phyloP scores from a whole-genome alignment of 2,797 vertebrate genomes.

The Neosalanx taihuensis region DNA sequence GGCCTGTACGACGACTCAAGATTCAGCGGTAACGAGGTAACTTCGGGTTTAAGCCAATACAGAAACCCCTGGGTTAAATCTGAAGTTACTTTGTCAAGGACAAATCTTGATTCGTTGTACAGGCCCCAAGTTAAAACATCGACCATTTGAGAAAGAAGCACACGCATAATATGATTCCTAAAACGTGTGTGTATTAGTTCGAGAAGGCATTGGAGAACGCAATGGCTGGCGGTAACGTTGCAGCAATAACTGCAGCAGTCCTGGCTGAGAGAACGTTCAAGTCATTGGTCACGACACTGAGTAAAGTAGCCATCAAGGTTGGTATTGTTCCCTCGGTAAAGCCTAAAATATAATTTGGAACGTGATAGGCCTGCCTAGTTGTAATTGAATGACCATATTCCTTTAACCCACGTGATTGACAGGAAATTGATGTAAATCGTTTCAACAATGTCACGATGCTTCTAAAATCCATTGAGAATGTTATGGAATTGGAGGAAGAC shows the following conservation, averaged over 20 bases:
- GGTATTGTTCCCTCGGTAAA: background rate
- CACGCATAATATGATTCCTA: slow-evolving; percentile 2
- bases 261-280: slow-evolving; percentile 41
- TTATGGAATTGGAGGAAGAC: slow-evolving; percentile 4
- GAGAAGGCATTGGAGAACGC: slow-evolving; percentile 54
- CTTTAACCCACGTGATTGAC: background rate
- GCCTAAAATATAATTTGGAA: background rate
- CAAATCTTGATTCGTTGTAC: no score
- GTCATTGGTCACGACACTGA: slow-evolving; percentile 35
- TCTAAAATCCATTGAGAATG: slow-evolving; percentile 5
- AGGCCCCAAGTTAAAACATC: no score
- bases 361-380: no score
- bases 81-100: no score
- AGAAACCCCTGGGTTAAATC: no score
- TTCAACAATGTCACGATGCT: slow-evolving; percentile 10
- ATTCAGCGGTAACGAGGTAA: no score
- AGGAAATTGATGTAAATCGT: slow-evolving; percentile 7
- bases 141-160: background rate
- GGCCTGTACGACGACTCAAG: no score
- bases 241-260: slow-evolving; percentile 37
- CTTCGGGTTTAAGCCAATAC: no score
- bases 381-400: background rate
- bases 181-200: slow-evolving; percentile 32
- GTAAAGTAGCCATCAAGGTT: slow-evolving; percentile 55
- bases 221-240: slow-evolving; percentile 52